phyloP scores from a whole-genome alignment of 2,888 invertebrate genomes.

The Athalia cordata region DNA sequence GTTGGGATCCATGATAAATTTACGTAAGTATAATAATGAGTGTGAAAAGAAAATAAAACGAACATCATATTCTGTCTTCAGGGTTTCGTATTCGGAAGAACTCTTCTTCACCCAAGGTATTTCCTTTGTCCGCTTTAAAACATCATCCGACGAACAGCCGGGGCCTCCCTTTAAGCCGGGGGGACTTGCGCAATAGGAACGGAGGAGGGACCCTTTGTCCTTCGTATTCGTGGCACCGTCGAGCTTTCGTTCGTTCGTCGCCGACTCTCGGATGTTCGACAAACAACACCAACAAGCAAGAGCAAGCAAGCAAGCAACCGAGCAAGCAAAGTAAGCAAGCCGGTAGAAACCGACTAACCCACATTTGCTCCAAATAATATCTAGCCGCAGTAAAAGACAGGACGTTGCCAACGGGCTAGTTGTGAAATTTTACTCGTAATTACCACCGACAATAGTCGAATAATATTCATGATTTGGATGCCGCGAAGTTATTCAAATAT shows the following conservation, averaged over 20 bases:
- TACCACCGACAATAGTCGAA: neutral
- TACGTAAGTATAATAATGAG: no score
- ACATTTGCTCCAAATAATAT: conserved; percentile 35
- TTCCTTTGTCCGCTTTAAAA: conserved; percentile 39
- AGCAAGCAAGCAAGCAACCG: no score
- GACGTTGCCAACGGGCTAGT: conserved; percentile 24
- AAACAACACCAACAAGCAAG: neutral
- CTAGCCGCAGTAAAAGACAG: neutral
- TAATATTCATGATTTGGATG: no score
- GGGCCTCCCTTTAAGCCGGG: conserved; percentile 36
- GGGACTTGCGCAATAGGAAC: conserved; percentile 32
- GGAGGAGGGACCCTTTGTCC: conserved; percentile 38
- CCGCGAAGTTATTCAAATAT: no score
- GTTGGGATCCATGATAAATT: no score
- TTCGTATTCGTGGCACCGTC: conserved; percentile 32
- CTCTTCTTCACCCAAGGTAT: conserved; percentile 22
- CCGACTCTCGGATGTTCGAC: neutral
- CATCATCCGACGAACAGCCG: neutral
- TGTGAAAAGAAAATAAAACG: no score
- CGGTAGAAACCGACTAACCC: conserved; percentile 36
- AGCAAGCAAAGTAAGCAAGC: neutral
- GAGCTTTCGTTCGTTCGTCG: conserved; percentile 28
- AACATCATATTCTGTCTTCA: no score
- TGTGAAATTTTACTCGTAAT: conserved; percentile 18
- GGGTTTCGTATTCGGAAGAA: conserved; percentile 16